Percentiles rank a stretch among this genome's conserved stretches.
These are phyloP conservation scores for Centropristis striata DNA, from an alignment of 2,113 vertebrate genomes.

Conservation along the genomic window DNA sequence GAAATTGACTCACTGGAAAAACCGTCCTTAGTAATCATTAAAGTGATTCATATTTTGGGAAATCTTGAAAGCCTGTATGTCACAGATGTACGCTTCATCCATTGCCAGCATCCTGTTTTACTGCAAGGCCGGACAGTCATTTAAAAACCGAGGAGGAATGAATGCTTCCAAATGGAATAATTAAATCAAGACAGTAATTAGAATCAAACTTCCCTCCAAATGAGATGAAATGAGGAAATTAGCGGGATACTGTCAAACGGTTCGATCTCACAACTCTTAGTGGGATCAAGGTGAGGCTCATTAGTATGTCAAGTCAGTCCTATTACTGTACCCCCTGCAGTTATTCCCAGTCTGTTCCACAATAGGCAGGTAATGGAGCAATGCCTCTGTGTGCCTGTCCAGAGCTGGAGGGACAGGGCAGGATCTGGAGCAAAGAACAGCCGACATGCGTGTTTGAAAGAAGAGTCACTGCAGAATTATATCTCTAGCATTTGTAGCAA, in stretches of 20 bases:
- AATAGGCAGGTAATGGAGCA: slow-evolving; percentile 34
- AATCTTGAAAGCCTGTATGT: slow-evolving; percentile 17
- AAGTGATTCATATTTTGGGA: slow-evolving; percentile 33
- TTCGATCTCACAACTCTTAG: slow-evolving; percentile 34
- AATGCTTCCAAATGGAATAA: slow-evolving; percentile 51
- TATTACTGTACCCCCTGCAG: slow-evolving; percentile 18
- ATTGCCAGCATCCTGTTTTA: slow-evolving; percentile 1
- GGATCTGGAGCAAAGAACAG: slow-evolving; percentile 63
- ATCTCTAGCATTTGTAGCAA: slow-evolving; percentile 41
- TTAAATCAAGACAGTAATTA: slow-evolving; percentile 64
- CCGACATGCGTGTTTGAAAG: slow-evolving; percentile 39
- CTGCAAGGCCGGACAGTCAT: slow-evolving; percentile 17
- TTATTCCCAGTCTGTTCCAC: slow-evolving; percentile 35
- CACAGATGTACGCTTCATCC: slow-evolving; percentile 39
- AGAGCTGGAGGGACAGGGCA: slow-evolving; percentile 43
- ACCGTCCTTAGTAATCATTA: slow-evolving; percentile 39
- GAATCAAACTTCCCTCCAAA: slow-evolving; percentile 55
- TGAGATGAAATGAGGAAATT: slow-evolving; percentile 42
- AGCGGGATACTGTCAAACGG: slow-evolving; percentile 36
- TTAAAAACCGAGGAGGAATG: slow-evolving; percentile 30
- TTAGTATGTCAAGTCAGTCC: slow-evolving; percentile 5
- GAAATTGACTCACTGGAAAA: slow-evolving; percentile 34
- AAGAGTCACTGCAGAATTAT: slow-evolving; percentile 22
- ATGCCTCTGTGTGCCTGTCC: slow-evolving; percentile 36
- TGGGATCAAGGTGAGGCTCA: slow-evolving; percentile 35